Percentiles rank a stretch among this genome's conserved stretches.
Evolutionary conservation across 2,888 invertebrate species (phyloP).

Genomic region (Melinaea marsaeus): DNA sequence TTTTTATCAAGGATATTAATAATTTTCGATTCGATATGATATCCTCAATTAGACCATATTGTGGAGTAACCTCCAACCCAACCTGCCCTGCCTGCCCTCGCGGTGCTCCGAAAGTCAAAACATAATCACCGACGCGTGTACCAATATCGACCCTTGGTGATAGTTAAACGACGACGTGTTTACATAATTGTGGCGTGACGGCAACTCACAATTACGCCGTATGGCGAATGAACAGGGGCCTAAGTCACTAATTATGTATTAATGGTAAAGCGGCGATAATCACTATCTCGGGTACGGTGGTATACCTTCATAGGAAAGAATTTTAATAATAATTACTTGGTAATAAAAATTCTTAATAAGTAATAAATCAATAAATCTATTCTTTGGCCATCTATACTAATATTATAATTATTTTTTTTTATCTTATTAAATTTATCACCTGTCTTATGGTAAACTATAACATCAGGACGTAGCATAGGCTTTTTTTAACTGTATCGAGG

Average conservation of each 20-base stretch:
- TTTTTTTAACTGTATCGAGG: too few relatives aligned
- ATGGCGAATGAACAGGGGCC: conserved; percentile 47
- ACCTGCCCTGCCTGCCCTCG: conserved; percentile 15
- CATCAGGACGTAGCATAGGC: too few relatives aligned
- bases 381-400: too few relatives aligned
- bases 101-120: conserved; percentile 24
- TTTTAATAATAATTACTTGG: too few relatives aligned
- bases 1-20: conserved; percentile 1
- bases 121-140: conserved; percentile 28
- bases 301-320: not conserved
- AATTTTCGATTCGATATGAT: conserved; percentile 3
- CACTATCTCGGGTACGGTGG: not conserved
- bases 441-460: too few relatives aligned
- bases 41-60: conserved; percentile 22
- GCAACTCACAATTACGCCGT: conserved; percentile 62
- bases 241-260: conserved; percentile 46
- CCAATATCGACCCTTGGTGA: conserved; percentile 11
- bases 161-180: conserved; percentile 48
- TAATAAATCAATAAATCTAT: too few relatives aligned
- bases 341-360: too few relatives aligned
- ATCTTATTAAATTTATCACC: too few relatives aligned
- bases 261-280: conserved; percentile 39
- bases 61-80: conserved; percentile 14
- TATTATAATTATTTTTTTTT: too few relatives aligned
- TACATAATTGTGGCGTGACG: conserved; percentile 58